phyloP scores from a whole-genome alignment of 2,888 invertebrate species.

The Zhengitettix transpicula region DNA sequence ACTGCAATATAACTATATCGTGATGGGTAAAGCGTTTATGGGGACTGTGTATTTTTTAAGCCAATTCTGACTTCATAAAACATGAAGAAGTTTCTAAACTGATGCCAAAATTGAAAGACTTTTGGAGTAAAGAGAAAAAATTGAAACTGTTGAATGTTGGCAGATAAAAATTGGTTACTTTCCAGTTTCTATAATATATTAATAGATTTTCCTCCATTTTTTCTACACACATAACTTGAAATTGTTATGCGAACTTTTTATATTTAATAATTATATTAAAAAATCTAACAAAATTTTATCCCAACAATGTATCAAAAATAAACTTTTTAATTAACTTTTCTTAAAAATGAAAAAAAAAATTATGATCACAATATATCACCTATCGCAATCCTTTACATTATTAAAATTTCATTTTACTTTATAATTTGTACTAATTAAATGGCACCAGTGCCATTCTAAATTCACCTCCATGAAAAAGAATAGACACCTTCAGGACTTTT shows the following conservation, averaged over 20 bases:
- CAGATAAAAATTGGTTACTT: too few species aligned
- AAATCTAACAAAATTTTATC: constrained; percentile 35
- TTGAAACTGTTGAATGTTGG: too few species aligned
- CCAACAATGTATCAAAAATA: constrained; percentile 52
- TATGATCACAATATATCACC: constrained; percentile 10
- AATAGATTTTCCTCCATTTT: constrained; percentile 11
- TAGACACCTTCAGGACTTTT: too few species aligned
- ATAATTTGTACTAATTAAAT: constrained; percentile 16
- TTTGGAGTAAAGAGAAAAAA: too few species aligned
- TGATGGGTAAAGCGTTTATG: too few species aligned
- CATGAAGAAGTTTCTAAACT: too few species aligned
- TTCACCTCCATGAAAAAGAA: constrained; percentile 10
- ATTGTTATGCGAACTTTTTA: constrained; percentile 7
- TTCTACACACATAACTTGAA: constrained; percentile 9
- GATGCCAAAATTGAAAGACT: too few species aligned
- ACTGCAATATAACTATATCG: too few species aligned
- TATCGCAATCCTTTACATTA: constrained; percentile 12
- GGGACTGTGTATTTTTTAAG: too few species aligned
- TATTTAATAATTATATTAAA: constrained; percentile 21
- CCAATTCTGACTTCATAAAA: too few species aligned
- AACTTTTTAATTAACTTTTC: constrained; percentile 28
- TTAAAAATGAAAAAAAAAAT: constrained; percentile 23
- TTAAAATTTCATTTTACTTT: constrained; percentile 14
- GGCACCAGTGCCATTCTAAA: constrained; percentile 9
- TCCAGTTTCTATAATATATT: background rate